phyloP scores from a whole-genome alignment of 2,888 invertebrate genomes.

The Drosophila borealis region DNA sequence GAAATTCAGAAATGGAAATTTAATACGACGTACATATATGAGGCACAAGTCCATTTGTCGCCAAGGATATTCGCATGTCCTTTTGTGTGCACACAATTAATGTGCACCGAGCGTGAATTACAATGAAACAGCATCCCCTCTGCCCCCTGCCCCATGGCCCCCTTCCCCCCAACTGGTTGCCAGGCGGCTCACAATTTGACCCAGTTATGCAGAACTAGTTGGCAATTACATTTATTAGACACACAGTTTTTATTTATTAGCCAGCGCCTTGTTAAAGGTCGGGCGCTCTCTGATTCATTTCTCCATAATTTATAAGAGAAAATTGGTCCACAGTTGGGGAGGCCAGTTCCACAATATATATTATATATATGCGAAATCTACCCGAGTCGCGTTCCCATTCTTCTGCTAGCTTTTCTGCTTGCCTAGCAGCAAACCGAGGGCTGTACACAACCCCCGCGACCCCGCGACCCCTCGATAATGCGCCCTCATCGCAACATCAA shows the following conservation, averaged over 20 bases:
- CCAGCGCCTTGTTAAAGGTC: constrained; percentile 9
- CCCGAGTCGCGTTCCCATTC: constrained; percentile 25
- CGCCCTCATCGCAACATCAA: constrained; percentile 57
- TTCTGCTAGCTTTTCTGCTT: constrained; percentile 25
- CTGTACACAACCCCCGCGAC: neutral
- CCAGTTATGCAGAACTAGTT: constrained; percentile 66
- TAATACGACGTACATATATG: constrained; percentile 54
- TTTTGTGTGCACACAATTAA: constrained; percentile 67
- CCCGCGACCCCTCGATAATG: neutral
- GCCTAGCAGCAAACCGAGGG: constrained; percentile 11
- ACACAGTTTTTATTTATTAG: constrained; percentile 71
- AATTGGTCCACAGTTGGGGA: constrained; percentile 45
- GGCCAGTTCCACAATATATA: neutral
- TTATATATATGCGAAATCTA: constrained; percentile 20
- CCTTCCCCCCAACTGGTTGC: constrained; percentile 54
- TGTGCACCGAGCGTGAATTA: constrained; percentile 78
- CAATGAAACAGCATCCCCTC: constrained; percentile 36
- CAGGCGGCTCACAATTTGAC: constrained; percentile 52
- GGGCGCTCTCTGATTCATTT: constrained; percentile 64
- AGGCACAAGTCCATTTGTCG: constrained; percentile 52
- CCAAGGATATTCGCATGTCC: constrained; percentile 68
- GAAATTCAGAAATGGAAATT: constrained; percentile 67
- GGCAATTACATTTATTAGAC: constrained; percentile 77
- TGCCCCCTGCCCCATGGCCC: neutral
- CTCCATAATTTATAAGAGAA: constrained; percentile 73